Percentiles rank a stretch among this genome's conserved stretches.
phyloP scores from a whole-genome alignment of 2,113 vertebrate genomes.

The Phylloscopus trochilus region DNA sequence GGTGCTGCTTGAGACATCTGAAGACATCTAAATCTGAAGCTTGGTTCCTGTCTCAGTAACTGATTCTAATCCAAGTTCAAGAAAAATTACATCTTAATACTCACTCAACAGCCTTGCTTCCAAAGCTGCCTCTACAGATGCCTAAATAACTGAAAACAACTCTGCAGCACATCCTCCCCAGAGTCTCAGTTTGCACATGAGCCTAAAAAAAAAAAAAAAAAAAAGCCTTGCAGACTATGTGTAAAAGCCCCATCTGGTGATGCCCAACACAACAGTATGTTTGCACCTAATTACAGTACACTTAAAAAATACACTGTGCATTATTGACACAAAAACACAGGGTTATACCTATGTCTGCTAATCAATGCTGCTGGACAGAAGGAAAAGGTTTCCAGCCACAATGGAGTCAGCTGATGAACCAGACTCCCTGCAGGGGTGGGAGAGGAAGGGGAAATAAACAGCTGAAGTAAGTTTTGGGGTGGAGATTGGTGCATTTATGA shows the following conservation, averaged over 20 bases:
- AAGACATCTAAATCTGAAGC: constrained; percentile 28
- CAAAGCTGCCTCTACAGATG: not conserved
- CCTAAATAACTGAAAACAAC: constrained; percentile 39
- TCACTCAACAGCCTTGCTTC: constrained; percentile 9
- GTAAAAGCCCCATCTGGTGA: constrained; percentile 53
- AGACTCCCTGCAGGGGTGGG: not conserved
- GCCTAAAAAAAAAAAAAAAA: not conserved
- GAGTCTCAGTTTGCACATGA: constrained; percentile 6
- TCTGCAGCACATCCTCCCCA: not conserved
- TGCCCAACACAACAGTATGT: constrained; percentile 30
- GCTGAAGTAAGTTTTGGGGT: not conserved
- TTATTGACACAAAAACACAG: constrained; percentile 22
- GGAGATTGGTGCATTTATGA: not conserved
- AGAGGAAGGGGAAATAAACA: not conserved
- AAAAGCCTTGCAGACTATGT: not conserved
- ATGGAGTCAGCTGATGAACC: not conserved
- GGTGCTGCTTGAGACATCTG: constrained; percentile 1
- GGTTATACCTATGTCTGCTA: not conserved
- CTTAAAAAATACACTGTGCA: constrained; percentile 1
- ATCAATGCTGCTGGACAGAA: not conserved
- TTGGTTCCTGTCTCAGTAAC: not conserved
- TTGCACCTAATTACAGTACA: constrained; percentile 43
- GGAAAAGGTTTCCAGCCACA: not conserved
- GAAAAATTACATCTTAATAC: constrained; percentile 43
- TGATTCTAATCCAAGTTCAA: constrained; percentile 17